These are phyloP conservation scores for Metridium senile DNA, from an alignment of 92 coral and sea anemone genomes.

Conservation along the genomic window DNA sequence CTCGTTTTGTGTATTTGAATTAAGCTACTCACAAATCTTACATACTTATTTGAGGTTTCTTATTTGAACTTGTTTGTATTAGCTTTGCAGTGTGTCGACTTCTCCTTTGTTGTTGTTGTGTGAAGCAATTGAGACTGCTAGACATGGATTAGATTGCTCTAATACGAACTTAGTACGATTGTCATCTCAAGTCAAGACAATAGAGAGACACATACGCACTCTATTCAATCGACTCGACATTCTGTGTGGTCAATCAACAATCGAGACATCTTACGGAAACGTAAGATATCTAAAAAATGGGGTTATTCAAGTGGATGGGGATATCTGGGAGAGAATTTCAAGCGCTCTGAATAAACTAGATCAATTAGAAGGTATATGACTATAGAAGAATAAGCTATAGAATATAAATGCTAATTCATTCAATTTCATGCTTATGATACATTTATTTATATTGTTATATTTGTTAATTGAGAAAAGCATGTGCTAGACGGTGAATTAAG, in stretches of 20 bases:
- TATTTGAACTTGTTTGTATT: too few relatives aligned
- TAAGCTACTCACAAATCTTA: too few relatives aligned
- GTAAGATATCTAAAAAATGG: conserved; percentile 9
- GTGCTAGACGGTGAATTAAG: too few relatives aligned
- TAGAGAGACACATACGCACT: conserved; percentile 14
- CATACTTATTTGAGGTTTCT: too few relatives aligned
- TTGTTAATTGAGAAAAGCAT: too few relatives aligned
- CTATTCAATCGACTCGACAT: conserved; percentile 15
- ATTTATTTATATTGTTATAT: too few relatives aligned
- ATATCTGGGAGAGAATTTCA: conserved; percentile 18
- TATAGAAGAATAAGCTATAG: too few relatives aligned
- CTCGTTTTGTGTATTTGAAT: neutral
- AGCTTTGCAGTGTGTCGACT: conserved; percentile 15
- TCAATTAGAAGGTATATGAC: conserved; percentile 14
- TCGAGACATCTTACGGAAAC: conserved; percentile 8
- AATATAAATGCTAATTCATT: too few relatives aligned
- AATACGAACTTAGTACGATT: neutral
- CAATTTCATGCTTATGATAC: too few relatives aligned
- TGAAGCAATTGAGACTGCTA: conserved; percentile 13
- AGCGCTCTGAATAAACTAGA: conserved; percentile 19
- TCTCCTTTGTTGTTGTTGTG: conserved; percentile 20
- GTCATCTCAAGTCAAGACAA: neutral
- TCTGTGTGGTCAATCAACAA: conserved; percentile 15
- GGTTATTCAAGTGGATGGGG: conserved; percentile 14
- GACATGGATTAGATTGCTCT: neutral